Percentiles rank a stretch among this genome's conserved stretches.
These are phyloP conservation scores for Brachypodius melanocephalos DNA, from an alignment of 2,113 vertebrate genomes.

Conservation along the genomic window DNA sequence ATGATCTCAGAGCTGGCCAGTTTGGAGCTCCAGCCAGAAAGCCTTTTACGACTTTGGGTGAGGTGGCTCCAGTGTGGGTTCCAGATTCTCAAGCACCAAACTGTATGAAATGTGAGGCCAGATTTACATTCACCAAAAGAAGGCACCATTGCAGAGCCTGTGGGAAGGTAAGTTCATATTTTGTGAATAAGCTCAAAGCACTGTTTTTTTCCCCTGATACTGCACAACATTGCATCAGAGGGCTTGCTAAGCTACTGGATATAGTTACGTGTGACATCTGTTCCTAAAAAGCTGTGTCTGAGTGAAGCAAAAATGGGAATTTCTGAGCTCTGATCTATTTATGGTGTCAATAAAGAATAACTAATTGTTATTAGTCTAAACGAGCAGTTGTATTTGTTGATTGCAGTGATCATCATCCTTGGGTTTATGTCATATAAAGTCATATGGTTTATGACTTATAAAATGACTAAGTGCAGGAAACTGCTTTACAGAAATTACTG, in stretches of 20 bases:
- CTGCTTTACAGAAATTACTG: slow-evolving; percentile 9
- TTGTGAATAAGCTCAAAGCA: not conserved
- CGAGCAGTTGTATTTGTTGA: not conserved
- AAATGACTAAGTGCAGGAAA: not conserved
- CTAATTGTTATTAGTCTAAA: not conserved
- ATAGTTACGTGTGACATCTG: not conserved
- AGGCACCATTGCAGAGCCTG: slow-evolving; percentile 99
- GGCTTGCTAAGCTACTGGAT: not conserved
- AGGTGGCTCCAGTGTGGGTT: slow-evolving; percentile 97
- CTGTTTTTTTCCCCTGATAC: not conserved
- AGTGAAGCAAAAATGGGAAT: not conserved
- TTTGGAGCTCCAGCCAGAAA: slow-evolving; percentile 82
- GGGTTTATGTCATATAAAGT: no score
- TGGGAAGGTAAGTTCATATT: slow-evolving; percentile 85
- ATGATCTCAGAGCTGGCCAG: slow-evolving; percentile 92
- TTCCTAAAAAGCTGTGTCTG: not conserved
- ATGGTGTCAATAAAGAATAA: not conserved
- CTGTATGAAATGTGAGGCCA: slow-evolving; percentile 97
- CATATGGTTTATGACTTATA: no score
- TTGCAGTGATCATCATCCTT: not conserved
- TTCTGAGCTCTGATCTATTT: not conserved
- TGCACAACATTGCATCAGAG: not conserved
- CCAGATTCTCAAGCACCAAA: slow-evolving; percentile 97
- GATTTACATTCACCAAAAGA: slow-evolving; percentile 98
- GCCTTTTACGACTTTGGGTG: slow-evolving; percentile 85